A percentile compares a stretch with the other conserved stretches of the same genome.
phyloP scores from a whole-genome alignment of 2,888 invertebrate species.

The Taphrorychus bicolor region DNA sequence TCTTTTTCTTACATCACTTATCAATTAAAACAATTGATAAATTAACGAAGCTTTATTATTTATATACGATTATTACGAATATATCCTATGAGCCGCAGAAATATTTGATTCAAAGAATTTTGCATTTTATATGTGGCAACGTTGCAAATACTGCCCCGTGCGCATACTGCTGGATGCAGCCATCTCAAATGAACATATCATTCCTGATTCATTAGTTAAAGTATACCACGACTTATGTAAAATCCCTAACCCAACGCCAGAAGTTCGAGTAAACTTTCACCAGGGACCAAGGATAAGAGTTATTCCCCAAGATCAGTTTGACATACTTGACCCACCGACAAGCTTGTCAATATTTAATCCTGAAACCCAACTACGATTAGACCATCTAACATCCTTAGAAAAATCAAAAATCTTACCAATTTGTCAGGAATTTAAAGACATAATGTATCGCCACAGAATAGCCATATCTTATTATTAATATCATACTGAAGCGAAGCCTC shows the following conservation, averaged over 20 bases:
- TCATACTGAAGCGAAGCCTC: no score
- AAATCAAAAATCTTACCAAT: conserved; percentile 12
- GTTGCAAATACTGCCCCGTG: no score
- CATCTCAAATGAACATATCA: conserved; percentile 15
- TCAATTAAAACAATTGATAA: no score
- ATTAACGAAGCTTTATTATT: no score
- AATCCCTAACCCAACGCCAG: conserved; percentile 16
- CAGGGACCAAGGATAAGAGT: conserved; percentile 30
- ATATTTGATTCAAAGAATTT: no score
- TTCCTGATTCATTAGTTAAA: conserved; percentile 24
- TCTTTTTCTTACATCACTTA: no score
- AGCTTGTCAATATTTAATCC: background rate
- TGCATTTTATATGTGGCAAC: no score
- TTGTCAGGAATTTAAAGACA: conserved; percentile 18
- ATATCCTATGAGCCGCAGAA: no score
- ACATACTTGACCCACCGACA: conserved; percentile 7
- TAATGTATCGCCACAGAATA: conserved; percentile 16
- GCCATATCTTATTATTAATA: no score
- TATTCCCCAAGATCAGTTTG: conserved; percentile 23
- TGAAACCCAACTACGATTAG: conserved; percentile 5
- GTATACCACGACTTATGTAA: conserved; percentile 17
- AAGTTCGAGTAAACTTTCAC: conserved; percentile 21
- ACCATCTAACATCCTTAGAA: background rate
- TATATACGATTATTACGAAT: no score
- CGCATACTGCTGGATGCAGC: no score